These are phyloP conservation scores for Parauchenoglanis punctatus DNA, from an alignment of 2,797 vertebrate genomes.

Conservation along the genomic window DNA sequence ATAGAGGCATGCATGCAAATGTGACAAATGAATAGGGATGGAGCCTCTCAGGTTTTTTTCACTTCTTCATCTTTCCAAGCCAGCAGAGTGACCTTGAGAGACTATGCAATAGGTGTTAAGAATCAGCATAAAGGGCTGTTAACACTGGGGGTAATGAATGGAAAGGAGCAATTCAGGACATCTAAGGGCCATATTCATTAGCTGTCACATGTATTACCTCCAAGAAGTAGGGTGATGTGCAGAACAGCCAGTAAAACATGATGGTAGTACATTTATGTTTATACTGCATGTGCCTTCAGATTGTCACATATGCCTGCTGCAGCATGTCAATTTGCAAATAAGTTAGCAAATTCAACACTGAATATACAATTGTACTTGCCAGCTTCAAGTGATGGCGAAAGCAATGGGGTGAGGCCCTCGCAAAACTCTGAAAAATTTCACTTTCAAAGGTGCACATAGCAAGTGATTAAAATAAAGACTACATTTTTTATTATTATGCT, in stretches of 20 bases:
- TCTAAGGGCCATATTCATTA: conserved; percentile 61
- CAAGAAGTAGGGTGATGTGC: conserved; percentile 49
- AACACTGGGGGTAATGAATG: conserved; percentile 61
- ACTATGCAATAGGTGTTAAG: conserved; percentile 62
- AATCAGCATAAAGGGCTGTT: conserved; percentile 60
- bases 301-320: conserved; percentile 36
- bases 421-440: conserved; percentile 16
- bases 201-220: conserved; percentile 55
- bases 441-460: background rate
- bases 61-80: conserved; percentile 54
- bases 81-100: conserved; percentile 62
- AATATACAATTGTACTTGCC: conserved; percentile 26
- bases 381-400: background rate
- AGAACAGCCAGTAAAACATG: conserved; percentile 49
- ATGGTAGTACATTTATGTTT: conserved; percentile 38
- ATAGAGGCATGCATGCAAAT: conserved; percentile 64
- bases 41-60: conserved; percentile 56
- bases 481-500: background rate
- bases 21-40: conserved; percentile 63
- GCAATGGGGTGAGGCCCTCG: background rate
- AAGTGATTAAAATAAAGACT: background rate
- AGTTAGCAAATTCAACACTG: conserved; percentile 40
- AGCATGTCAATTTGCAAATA: conserved; percentile 16
- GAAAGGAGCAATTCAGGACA: conserved; percentile 60
- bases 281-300: conserved; percentile 39